These are phyloP conservation scores for Tillus elongatus DNA, from an alignment of 2,888 invertebrate genomes.

Conservation along the genomic window DNA sequence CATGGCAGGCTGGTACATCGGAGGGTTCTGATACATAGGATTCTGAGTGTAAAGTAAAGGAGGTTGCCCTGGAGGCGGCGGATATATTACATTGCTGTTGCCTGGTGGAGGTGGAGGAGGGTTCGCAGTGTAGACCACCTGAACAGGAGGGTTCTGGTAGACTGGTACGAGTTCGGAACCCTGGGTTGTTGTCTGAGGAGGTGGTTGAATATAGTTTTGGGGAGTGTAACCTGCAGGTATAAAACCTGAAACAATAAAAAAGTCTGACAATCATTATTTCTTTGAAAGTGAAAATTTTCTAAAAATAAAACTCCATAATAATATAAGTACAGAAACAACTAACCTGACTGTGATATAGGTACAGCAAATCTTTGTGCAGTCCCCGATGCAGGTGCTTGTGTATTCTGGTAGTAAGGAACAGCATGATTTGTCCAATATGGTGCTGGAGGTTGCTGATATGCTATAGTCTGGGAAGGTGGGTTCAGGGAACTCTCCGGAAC, in stretches of 20 bases:
- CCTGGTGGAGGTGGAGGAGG: constrained; percentile 16
- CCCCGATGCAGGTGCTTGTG: constrained; percentile 4
- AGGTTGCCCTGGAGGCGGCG: constrained; percentile 24
- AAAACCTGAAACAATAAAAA: too few species aligned
- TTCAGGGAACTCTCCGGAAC: neutral
- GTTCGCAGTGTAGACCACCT: constrained; percentile 28
- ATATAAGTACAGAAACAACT: too few species aligned
- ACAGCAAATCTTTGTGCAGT: too few species aligned
- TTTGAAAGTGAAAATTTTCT: too few species aligned
- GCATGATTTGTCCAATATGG: too few species aligned
- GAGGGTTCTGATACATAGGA: constrained; percentile 17
- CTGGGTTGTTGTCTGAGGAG: neutral
- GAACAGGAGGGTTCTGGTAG: constrained; percentile 24
- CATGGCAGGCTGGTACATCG: constrained; percentile 13
- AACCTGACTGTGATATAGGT: too few species aligned
- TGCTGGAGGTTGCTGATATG: too few species aligned
- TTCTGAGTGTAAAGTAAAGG: constrained; percentile 32
- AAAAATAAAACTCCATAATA: too few species aligned
- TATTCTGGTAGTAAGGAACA: too few species aligned
- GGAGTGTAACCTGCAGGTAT: too few species aligned
- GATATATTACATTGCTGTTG: constrained; percentile 27
- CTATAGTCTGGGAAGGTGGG: too few species aligned
- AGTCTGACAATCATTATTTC: too few species aligned
- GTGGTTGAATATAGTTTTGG: constrained; percentile 6
- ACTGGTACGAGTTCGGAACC: constrained; percentile 18